Evolutionary conservation across 2,888 invertebrate species (phyloP).

Genomic region (Cyclophora punctaria): DNA sequence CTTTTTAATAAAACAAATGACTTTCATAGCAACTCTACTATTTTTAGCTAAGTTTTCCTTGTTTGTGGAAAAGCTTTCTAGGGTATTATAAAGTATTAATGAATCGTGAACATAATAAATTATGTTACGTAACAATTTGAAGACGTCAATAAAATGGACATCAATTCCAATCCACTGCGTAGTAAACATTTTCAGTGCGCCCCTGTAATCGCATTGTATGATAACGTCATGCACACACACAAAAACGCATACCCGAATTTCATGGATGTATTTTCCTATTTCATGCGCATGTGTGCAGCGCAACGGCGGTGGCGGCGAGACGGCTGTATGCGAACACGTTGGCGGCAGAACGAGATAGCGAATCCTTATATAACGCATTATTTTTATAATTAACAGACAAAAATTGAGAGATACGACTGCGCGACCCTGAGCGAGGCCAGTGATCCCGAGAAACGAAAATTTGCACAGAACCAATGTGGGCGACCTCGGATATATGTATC

Average conservation of each 20-base stretch:
- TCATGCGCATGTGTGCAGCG: conserved; percentile 50
- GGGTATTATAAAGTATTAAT: no score
- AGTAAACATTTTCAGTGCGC: conserved; percentile 38
- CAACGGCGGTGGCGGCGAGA: conserved; percentile 44
- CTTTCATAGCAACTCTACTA: no score
- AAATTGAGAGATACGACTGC: conserved; percentile 70
- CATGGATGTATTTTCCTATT: conserved; percentile 70
- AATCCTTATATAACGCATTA: conserved; percentile 72
- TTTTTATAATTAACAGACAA: conserved; percentile 76
- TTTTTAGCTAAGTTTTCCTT: no score
- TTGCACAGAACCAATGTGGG: conserved; percentile 75
- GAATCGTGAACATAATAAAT: neutral
- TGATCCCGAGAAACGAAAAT: conserved; percentile 68
- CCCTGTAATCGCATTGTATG: conserved; percentile 71
- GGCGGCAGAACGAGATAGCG: conserved; percentile 35
- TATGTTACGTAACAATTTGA: neutral
- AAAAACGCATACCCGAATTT: conserved; percentile 55
- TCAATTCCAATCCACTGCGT: conserved; percentile 6
- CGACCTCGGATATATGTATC: conserved; percentile 51
- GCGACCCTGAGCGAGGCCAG: conserved; percentile 67
- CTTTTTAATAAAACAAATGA: no score
- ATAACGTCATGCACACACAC: conserved; percentile 73
- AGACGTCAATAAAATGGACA: no score
- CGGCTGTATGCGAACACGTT: conserved; percentile 20
- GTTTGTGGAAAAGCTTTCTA: no score